Conservation (phyloP, 2,888 invertebrate genomes). For the Cheilosia impressa region DNA sequence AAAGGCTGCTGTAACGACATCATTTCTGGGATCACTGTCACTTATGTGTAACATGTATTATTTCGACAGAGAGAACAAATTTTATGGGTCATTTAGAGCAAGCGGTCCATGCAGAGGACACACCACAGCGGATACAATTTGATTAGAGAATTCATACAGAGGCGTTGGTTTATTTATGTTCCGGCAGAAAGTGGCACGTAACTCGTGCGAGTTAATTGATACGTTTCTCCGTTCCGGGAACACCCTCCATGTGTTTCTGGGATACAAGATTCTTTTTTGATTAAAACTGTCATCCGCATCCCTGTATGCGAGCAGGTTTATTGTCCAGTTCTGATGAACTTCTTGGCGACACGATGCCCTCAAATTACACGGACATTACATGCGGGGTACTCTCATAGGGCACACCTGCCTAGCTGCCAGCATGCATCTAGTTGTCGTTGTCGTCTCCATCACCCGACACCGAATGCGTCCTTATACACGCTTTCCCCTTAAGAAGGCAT, state of each 20-base stretch:
- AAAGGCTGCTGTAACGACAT: slow-evolving; percentile 59
- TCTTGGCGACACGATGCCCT: slow-evolving; percentile 13
- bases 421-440: slow-evolving; percentile 51
- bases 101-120: slow-evolving; percentile 27
- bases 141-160: slow-evolving; percentile 39
- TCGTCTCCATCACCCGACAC: slow-evolving; percentile 43
- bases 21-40: slow-evolving; percentile 58
- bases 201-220: slow-evolving; percentile 36
- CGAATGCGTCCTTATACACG: slow-evolving; percentile 43
- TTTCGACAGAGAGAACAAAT: slow-evolving; percentile 46
- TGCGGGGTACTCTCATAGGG: slow-evolving; percentile 29
- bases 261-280: not conserved
- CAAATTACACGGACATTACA: slow-evolving; percentile 60
- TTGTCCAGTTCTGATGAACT: slow-evolving; percentile 47
- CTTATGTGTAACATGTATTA: slow-evolving; percentile 32
- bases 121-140: slow-evolving; percentile 32
- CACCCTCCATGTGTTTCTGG: not conserved
- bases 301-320: slow-evolving; percentile 5
- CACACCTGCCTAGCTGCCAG: slow-evolving; percentile 51
- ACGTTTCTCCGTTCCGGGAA: not conserved
- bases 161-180: slow-evolving; percentile 33
- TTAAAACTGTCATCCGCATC: slow-evolving; percentile 1
- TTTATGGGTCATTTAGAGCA: slow-evolving; percentile 66
- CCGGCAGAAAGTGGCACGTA: not conserved
- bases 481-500: slow-evolving; percentile 64